Base-by-base conservation (phyloP, 2,113 vertebrate genomes). In the Ardeotis arabs region DNA sequence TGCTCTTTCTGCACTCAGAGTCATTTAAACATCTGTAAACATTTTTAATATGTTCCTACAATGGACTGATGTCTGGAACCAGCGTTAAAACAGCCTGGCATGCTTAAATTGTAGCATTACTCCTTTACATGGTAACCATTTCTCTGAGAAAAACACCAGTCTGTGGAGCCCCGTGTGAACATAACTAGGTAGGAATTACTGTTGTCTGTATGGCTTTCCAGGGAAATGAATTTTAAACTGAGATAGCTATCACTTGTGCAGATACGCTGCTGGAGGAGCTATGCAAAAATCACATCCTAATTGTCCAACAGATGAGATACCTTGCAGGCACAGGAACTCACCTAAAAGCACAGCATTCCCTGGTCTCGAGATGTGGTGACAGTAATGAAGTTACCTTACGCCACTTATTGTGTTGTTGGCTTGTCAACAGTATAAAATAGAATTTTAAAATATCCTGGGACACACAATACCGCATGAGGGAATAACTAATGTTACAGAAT, bases 271-370 rank as follows among this genome's bases (percentile, higher is more conserved):
- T 95, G 58, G 56, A 94, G 81, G 53, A 96, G 66, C 90, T 89
- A 76, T 84, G 85, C 83, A 96, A 94, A 96, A 96, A 88, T 86
- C 92, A 64, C n/a, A 6, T 92, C 93, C 85, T 95, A 89, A 93
- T 93, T 95, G 93, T 94, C 79, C 83, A 84, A 81, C 39, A 89
- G 88, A 95, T 95, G 92, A 96, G 90, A 63, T 86, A 84, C 85
- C 86, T 89, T 64, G 88, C 84, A 96, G 94, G 91, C 93, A 87
- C 1, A 0, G 87, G 87, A 87, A 82, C 44, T 86, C 39, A 1
- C 4, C 64, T 87, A 85, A 84, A 89, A 94, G 87, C 89, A 91
- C 69, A 84, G 73, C 69, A n/a, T 78, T 94, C 44, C 83, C 74
- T 50, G 39, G 66, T 58, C 80, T 87, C 20, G 1, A 78, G 58